These are phyloP conservation scores for Oncorhynchus tshawytscha DNA, from an alignment of 2,113 vertebrate genomes.

Conservation along the genomic window DNA sequence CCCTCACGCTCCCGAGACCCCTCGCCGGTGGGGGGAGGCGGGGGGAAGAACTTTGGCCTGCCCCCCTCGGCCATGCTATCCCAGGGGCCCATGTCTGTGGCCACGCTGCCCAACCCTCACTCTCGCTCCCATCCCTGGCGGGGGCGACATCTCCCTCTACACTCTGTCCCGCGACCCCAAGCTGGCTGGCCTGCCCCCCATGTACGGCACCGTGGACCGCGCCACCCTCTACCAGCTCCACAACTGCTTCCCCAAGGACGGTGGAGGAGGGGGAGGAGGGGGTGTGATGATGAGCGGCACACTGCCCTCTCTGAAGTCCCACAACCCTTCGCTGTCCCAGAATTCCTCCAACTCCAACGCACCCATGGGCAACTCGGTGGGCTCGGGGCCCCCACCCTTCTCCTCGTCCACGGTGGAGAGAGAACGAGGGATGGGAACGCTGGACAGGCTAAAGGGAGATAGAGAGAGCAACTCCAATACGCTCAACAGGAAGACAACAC, in stretches of 20 bases:
- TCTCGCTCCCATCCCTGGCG: conserved; percentile 64
- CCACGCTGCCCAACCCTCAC: conserved; percentile 76
- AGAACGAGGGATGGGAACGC: conserved; percentile 64
- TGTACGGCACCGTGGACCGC: conserved; percentile 78
- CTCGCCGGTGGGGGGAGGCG: conserved; percentile 74
- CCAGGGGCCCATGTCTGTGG: conserved; percentile 74
- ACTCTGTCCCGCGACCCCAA: conserved; percentile 83
- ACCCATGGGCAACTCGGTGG: conserved; percentile 78
- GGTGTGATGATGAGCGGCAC: conserved; percentile 67
- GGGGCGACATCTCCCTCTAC: conserved; percentile 91
- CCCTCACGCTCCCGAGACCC: conserved; percentile 82
- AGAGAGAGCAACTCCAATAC: conserved; percentile 85
- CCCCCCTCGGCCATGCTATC: conserved; percentile 70
- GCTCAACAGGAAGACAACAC: conserved; percentile 90
- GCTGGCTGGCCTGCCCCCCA: conserved; percentile 70
- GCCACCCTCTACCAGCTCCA: conserved; percentile 87
- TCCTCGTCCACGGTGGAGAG: conserved; percentile 76
- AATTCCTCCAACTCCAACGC: conserved; percentile 73
- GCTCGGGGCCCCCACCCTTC: conserved; percentile 69
- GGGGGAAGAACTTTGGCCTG: conserved; percentile 73
- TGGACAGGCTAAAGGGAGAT: conserved; percentile 62
- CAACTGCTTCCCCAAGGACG: conserved; percentile 88
- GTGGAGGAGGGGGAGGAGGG: conserved; percentile 39
- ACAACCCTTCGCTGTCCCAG: conserved; percentile 67
- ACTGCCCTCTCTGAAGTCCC: conserved; percentile 75